These are phyloP conservation scores for Drosophila equinoxialis DNA, from an alignment of 1,140 invertebrate genomes.

Conservation along the genomic window DNA sequence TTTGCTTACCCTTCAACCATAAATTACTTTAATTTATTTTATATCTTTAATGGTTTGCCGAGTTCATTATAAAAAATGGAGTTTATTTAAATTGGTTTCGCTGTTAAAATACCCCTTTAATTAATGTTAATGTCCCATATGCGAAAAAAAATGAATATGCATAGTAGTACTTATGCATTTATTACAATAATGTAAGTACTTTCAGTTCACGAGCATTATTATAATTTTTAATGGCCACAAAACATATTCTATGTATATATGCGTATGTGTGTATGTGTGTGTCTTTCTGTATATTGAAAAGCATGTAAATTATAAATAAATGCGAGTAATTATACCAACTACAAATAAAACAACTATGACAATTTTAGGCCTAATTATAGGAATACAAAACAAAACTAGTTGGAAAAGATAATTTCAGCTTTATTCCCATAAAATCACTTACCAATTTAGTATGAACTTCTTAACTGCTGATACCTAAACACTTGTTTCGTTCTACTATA, in stretches of 20 bases:
- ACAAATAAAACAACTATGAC: too few relatives aligned
- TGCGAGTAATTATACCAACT: neutral
- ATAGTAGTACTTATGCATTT: slow-evolving; percentile 9
- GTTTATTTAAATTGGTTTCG: slow-evolving; percentile 48
- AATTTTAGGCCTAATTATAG: neutral
- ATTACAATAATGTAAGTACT: slow-evolving; percentile 11
- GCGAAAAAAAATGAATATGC: neutral
- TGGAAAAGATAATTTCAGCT: too few relatives aligned
- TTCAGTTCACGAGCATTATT: slow-evolving; percentile 3
- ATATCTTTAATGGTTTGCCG: slow-evolving; percentile 51
- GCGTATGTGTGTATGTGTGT: neutral
- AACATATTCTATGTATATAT: neutral
- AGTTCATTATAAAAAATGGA: slow-evolving; percentile 10
- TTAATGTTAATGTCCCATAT: slow-evolving; percentile 46
- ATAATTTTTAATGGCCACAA: slow-evolving; percentile 15
- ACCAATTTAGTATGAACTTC: too few relatives aligned
- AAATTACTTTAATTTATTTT: slow-evolving; percentile 63
- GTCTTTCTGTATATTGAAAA: neutral
- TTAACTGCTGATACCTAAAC: too few relatives aligned
- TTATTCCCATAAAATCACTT: too few relatives aligned
- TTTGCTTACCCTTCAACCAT: slow-evolving; percentile 37
- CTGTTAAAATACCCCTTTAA: slow-evolving; percentile 51
- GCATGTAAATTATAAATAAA: slow-evolving; percentile 6
- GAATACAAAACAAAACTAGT: neutral
- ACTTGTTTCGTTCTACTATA: too few relatives aligned